phyloP scores from a whole-genome alignment of 2,797 vertebrate genomes.

The Spinus olivaceus region DNA sequence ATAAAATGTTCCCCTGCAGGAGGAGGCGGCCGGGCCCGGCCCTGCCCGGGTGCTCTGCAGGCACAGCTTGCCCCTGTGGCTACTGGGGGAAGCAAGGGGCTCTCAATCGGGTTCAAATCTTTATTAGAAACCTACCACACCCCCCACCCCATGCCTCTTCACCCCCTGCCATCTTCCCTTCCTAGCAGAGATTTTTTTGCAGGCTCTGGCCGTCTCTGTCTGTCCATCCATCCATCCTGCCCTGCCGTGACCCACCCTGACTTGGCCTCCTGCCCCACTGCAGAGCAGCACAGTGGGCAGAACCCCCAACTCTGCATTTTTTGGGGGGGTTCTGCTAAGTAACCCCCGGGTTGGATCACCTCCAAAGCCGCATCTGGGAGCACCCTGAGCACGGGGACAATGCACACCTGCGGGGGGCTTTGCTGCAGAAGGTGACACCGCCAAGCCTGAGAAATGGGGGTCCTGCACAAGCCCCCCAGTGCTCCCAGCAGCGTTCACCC shows the following conservation, averaged over 20 bases:
- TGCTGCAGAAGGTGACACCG: conserved; percentile 20
- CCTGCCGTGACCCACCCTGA: not conserved
- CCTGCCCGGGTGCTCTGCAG: not conserved
- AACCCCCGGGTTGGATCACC: not conserved
- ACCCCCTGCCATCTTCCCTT: conserved; percentile 8
- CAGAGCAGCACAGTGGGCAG: not conserved
- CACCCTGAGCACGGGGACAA: not conserved
- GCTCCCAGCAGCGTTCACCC: not conserved
- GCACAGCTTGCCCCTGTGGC: not conserved
- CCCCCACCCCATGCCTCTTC: rapidly evolving
- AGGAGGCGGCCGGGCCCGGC: not conserved
- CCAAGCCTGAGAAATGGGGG: not conserved
- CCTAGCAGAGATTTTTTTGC: conserved; percentile 5
- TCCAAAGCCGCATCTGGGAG: not conserved
- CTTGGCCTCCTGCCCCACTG: not conserved
- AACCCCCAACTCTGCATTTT: not conserved
- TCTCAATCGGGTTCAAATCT: not conserved
- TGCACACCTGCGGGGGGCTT: not conserved
- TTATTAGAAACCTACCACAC: not conserved
- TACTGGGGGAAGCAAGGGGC: not conserved
- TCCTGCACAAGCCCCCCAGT: not conserved
- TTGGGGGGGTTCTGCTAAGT: not conserved
- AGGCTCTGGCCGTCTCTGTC: not conserved
- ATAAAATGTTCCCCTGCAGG: not conserved
- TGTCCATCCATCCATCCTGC: not conserved